These are phyloP conservation scores for Myocastor coypus DNA, from an alignment of 2,113 vertebrate genomes.

Conservation along the genomic window DNA sequence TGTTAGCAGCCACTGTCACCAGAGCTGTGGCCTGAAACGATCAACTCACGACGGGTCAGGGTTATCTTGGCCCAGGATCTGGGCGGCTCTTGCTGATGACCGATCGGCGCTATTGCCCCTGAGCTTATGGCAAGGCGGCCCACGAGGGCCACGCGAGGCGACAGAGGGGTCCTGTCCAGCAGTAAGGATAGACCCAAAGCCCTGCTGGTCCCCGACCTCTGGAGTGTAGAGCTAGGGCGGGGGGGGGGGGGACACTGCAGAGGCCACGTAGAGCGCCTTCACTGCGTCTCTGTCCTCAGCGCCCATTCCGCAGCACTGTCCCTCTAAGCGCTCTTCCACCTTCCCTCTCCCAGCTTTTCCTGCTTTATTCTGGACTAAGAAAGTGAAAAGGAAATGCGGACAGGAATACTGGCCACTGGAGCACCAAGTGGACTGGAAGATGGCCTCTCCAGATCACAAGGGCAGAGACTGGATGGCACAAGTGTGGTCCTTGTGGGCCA, in stretches of 20 bases:
- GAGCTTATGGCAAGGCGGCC: background rate
- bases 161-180: too few relatives aligned
- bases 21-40: background rate
- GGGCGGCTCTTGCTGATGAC: background rate
- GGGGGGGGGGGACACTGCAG: background rate
- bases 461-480: background rate
- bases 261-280: background rate
- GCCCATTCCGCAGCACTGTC: background rate
- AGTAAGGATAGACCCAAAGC: background rate
- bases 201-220: background rate
- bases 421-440: background rate
- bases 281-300: conserved; percentile 35
- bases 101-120: background rate
- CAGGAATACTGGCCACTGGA: background rate
- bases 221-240: background rate
- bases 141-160: too few relatives aligned
- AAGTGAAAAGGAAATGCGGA: background rate
- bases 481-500: background rate
- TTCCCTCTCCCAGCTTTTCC: background rate
- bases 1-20: background rate
- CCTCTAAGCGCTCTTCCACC: background rate
- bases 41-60: background rate
- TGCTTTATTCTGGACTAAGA: conserved; percentile 9
- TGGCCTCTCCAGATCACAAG: background rate
- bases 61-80: background rate